These are phyloP conservation scores for Pionites leucogaster DNA, from an alignment of 2,113 vertebrate species.

Conservation along the genomic window DNA sequence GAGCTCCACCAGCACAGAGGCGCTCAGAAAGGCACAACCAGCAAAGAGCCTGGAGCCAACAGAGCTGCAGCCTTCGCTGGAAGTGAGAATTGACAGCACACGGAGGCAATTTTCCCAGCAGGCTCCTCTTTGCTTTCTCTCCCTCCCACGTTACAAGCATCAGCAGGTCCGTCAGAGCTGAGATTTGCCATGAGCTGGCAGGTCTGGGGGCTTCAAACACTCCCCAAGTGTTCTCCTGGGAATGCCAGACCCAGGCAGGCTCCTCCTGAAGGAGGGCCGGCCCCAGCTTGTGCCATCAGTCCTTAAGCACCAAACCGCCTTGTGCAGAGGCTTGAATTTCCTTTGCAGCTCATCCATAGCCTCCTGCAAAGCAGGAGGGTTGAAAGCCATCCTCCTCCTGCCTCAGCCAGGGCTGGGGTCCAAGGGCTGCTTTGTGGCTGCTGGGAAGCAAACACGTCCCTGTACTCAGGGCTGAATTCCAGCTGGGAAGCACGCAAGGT, in stretches of 20 bases:
- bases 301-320: neutral
- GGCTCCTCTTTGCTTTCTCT: neutral
- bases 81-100: neutral
- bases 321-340: neutral
- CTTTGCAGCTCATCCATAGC: neutral
- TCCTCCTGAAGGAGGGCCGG: neutral
- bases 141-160: neutral
- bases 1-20: neutral
- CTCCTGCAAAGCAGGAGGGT: neutral
- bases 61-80: neutral
- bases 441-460: neutral
- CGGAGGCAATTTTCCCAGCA: neutral
- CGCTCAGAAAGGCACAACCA: neutral
- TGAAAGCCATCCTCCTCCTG: neutral
- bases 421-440: neutral
- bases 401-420: neutral
- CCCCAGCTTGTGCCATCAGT: neutral
- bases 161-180: neutral
- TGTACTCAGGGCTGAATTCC: neutral
- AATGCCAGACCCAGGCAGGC: rapidly evolving
- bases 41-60: neutral
- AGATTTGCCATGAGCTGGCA: neutral
- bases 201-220: neutral
- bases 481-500: neutral
- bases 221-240: neutral